These are phyloP conservation scores for Cyprinodon variegatus DNA, from an alignment of 2,113 vertebrate species.

Conservation along the genomic window DNA sequence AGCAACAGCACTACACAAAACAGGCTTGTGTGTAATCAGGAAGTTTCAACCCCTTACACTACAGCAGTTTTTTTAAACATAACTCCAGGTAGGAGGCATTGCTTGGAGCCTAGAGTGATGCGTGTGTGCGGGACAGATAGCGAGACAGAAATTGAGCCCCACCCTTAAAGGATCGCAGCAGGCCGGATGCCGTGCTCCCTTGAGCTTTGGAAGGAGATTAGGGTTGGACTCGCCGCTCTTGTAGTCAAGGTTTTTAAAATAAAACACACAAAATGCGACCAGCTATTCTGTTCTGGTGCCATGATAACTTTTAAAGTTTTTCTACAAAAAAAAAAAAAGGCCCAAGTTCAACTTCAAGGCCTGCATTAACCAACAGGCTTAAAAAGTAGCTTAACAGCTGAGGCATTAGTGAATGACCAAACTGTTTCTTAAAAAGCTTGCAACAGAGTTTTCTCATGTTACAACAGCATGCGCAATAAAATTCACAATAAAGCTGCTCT, in stretches of 20 bases:
- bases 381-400: neutral
- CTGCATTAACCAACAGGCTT: neutral
- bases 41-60: neutral
- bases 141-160: constrained; percentile 23
- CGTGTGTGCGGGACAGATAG: constrained; percentile 56
- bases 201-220: neutral
- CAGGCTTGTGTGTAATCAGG: neutral
- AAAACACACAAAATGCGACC: neutral
- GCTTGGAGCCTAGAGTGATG: neutral
- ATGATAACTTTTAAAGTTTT: neutral
- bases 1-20: neutral
- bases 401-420: neutral
- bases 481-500: neutral
- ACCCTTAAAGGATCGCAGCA: constrained; percentile 39
- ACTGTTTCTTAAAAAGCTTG: neutral
- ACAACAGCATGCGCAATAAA: neutral
- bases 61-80: neutral
- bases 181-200: neutral
- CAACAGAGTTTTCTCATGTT: neutral
- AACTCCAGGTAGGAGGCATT: neutral
- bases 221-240: neutral
- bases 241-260: constrained; percentile 5
- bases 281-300: neutral
- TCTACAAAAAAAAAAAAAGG: neutral
- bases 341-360: neutral